Evolutionary conservation across 2,797 vertebrate species (phyloP), one percentile per base, ranked within the genome.

Genomic region (Geotrypetes seraphini): DNA sequence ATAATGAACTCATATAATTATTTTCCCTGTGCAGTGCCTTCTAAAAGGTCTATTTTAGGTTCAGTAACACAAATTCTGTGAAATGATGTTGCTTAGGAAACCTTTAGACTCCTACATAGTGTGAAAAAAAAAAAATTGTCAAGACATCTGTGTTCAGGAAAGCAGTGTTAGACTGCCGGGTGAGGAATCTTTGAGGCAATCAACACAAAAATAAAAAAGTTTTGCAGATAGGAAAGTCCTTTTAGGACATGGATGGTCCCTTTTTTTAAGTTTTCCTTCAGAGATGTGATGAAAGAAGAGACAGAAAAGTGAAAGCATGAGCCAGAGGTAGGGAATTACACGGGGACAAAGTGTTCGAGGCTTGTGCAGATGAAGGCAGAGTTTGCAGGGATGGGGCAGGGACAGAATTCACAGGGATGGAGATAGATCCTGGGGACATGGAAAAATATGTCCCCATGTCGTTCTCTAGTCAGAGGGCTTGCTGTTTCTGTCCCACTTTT

Each of bases 1-100:
- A 53, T 66, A 64, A 67, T 64, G 57, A 69, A 65, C 63, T 63
- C 53, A 53, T 60, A 57, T 65, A 71, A 69, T 73, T 68, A 70
- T 59, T 61, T 49, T 62, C 56, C 47, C 57, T 63, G 59, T 63
- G 58, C 57, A 63, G 49, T 57, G 56, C 57, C 55, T 54, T 51
- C 38, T 32, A 61, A 60, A 64, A 62, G 43, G 36, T 51, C 61
- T 68, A 58, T 70, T 74, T 74, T 64, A 68, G 63, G 69, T 68
- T 58, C 60, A 41, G 55, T 19, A 69, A 64, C 63, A 66, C 65
- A 73, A 69, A 71, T 61, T 63, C 61, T 54, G 68, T 54, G 62
- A 59, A 62, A 44, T 26, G 57, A 58, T 60, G 63, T 69, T 73
- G 63, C 63, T 69, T 71, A 52, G 66, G 61, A 68, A 71, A 47